Base-by-base conservation (phyloP, 2,888 invertebrate genomes). In the Xanthostigma xanthostigma region DNA sequence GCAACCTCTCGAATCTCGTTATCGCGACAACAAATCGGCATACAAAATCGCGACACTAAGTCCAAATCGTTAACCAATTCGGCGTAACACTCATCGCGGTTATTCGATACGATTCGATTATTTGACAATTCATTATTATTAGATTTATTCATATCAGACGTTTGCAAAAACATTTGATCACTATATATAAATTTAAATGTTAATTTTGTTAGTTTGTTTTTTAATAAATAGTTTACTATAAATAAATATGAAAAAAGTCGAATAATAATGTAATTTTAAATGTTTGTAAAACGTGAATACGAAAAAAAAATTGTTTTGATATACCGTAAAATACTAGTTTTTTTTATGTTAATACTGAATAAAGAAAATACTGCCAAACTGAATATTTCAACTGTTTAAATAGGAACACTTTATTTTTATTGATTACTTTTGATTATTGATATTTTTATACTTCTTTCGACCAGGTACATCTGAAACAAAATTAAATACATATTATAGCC, bases 11-110 rank as follows among this genome's bases (percentile, higher is more conserved):
- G 64, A 35, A 70, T 69, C 46, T 69, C 61, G 54, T 69, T 70
- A 59, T 73, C 72, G 49, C 72, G 66, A 52, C 71, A 72, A 59
- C 73, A 73, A 51, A 73, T 64, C 51, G 72, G 72, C 59, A 71
- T 66, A 59, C 72, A 66, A 58, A 73, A 72, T 54, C 69, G 63
- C 58, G 68, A 69, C 53, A 72, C 69, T 53, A 71, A 58, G 56
- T 72, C 71, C 50, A 71, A 64, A 58, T 72, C 70, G 55, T 60
- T 59, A 45, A 62, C 56, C 17, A 63, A 53, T 49, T 59, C 57
- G 48, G 61, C 61, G 55, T 59, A 60, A 48, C 56, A 56, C 45
- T 57, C 57, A 41, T 56, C 49, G 12, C 49, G 42, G 33, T 45
- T 43, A 10, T 49, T 48, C 47, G 55, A 54, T 53, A 50, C 55